A percentile compares a stretch with the other conserved stretches of the same genome.
Conservation (phyloP, 2,888 invertebrate species). For the Anticlea derivata region DNA sequence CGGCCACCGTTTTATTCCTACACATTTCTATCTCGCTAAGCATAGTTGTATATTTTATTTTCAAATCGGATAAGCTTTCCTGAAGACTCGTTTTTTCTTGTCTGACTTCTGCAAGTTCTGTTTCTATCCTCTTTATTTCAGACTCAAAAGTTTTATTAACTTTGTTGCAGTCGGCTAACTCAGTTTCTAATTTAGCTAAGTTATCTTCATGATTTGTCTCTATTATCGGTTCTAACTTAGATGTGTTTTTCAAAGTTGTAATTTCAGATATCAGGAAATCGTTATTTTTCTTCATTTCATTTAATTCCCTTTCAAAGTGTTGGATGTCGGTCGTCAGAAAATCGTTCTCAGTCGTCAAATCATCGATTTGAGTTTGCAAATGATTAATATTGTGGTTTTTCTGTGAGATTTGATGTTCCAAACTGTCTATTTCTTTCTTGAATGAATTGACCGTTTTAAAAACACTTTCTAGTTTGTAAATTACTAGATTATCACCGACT, state of each 20-base stretch:
- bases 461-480: slow-evolving; percentile 77
- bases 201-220: slow-evolving; percentile 88
- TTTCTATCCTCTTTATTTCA: slow-evolving; percentile 83
- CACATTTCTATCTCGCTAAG: slow-evolving; percentile 68
- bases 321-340: slow-evolving; percentile 74
- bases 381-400: slow-evolving; percentile 80
- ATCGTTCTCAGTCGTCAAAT: slow-evolving; percentile 77
- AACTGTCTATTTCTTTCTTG: slow-evolving; percentile 82
- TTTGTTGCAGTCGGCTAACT: slow-evolving; percentile 85
- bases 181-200: slow-evolving; percentile 85
- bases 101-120: slow-evolving; percentile 75
- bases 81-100: slow-evolving; percentile 73
- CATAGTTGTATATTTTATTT: slow-evolving; percentile 80
- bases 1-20: slow-evolving; percentile 73
- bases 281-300: slow-evolving; percentile 88
- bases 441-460: slow-evolving; percentile 83
- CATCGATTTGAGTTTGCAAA: slow-evolving; percentile 82
- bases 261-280: slow-evolving; percentile 87
- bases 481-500: slow-evolving; percentile 61
- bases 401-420: slow-evolving; percentile 84
- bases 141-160: slow-evolving; percentile 85
- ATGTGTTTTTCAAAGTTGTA: slow-evolving; percentile 84
- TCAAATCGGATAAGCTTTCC: slow-evolving; percentile 78
- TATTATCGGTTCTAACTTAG: slow-evolving; percentile 88
- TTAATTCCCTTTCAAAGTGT: slow-evolving; percentile 84